Evolutionary conservation across 1,140 invertebrate species (phyloP), one percentile per base, ranked within the genome.

Genomic region (Polyergus mexicanus): DNA sequence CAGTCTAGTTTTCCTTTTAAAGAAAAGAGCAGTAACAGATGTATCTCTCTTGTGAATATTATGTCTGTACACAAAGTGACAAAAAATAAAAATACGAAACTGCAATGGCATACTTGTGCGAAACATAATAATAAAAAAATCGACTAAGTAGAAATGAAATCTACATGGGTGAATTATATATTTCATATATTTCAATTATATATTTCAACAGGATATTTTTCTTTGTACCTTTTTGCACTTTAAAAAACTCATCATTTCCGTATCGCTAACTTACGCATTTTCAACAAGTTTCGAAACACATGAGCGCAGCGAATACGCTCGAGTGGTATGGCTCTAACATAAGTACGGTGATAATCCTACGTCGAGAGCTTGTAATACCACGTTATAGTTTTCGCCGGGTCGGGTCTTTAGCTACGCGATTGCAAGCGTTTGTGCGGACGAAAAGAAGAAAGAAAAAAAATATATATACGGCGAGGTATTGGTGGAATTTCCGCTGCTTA

Each of bases 401-500:
- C 11, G 51, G 35, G 54, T 35, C 78, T 77, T 35, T 25, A 56
- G 16, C 25, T 71, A 51, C 47, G 22, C 13, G 54, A 80, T 62
- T 32, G 81, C 66, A 69, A 68, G 2, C 22, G 32, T n/a, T 28
- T 51, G 47, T 62, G 41, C 13, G 51, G 7, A 25, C 22, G 51
- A 54, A 65, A 74, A 13, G 32, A 68, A 38, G 7, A 22, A 41
- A 62, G 80, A 35, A 54, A 44, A 35, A 32, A 41, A 47, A 65
- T 63, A 58, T 22, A n/a, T 11, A 22, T 16, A 74, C 19, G 38
- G 38, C 68, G 69, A 74, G 38, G 68, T 80, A 87, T 87, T 81
- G 80, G 62, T 35, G 62, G 69, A 88, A 80, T 88, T 88, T 51
- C 41, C 71, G 51, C 47, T 76, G 81, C 83, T 88, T 68, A 78